Evolutionary conservation across 1,140 invertebrate genomes (phyloP).

Genomic region (Drosophila rufa): DNA sequence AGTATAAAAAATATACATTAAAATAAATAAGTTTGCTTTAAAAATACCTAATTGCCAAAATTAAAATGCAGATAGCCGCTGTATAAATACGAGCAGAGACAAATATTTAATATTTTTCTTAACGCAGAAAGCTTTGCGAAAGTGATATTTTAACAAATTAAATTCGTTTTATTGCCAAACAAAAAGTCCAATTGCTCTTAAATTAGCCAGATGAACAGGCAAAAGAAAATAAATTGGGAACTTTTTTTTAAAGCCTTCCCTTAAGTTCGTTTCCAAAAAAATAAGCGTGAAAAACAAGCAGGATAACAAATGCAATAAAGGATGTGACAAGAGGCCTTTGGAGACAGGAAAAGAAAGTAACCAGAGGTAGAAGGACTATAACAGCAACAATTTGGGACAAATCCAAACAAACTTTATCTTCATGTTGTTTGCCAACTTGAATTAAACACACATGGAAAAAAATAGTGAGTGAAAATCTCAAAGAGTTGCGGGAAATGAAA

Average conservation of each 20-base stretch:
- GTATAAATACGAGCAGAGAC: neutral
- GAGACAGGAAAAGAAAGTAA: slow-evolving; percentile 21
- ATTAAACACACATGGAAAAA: slow-evolving; percentile 64
- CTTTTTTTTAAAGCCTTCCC: neutral
- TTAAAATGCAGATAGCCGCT: neutral
- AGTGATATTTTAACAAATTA: slow-evolving; percentile 19
- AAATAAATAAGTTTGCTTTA: neutral
- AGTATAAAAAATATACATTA: neutral
- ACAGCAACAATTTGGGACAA: slow-evolving; percentile 56
- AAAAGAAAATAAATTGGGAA: slow-evolving; percentile 18
- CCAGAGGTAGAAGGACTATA: slow-evolving; percentile 22
- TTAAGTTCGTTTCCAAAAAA: slow-evolving; percentile 1
- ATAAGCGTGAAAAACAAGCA: slow-evolving; percentile 18
- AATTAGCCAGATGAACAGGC: slow-evolving; percentile 6
- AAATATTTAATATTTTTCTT: slow-evolving; percentile 1
- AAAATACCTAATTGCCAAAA: no score
- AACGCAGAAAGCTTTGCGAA: neutral
- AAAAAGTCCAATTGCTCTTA: slow-evolving; percentile 55
- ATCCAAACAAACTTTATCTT: slow-evolving; percentile 81
- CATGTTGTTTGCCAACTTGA: slow-evolving; percentile 77
- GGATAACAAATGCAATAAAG: slow-evolving; percentile 72
- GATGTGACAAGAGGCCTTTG: slow-evolving; percentile 52
- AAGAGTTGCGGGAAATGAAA: slow-evolving; percentile 71
- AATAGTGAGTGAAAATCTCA: slow-evolving; percentile 19
- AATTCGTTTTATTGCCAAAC: slow-evolving; percentile 32